Conservation (phyloP, 2,113 vertebrate genomes). For the Triplophysa tibetana region DNA sequence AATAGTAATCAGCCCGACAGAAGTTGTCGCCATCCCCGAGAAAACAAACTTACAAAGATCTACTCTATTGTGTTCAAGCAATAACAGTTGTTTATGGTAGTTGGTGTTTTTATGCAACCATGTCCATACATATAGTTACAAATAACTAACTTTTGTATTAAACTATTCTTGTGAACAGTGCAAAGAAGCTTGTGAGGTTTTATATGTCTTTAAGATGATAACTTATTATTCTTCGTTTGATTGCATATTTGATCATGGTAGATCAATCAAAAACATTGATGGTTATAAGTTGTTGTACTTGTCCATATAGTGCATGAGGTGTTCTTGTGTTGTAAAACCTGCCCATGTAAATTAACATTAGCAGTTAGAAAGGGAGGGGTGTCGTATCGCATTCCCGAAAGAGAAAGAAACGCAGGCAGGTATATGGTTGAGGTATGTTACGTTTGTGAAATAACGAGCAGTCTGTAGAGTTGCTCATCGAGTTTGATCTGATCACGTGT, state of each 20-base stretch:
- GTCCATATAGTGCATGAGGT: not conserved
- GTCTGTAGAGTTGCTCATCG: constrained; percentile 48
- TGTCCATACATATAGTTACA: too few species aligned
- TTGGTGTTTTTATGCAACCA: not conserved
- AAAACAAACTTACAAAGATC: not conserved
- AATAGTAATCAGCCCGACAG: constrained; percentile 35
- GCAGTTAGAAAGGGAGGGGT: not conserved
- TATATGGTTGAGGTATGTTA: constrained; percentile 1
- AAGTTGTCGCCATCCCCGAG: not conserved
- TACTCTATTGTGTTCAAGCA: not conserved
- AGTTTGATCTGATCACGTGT: constrained; percentile 54
- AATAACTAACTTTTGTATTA: not conserved
- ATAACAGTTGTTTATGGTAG: not conserved
- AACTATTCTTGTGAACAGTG: not conserved
- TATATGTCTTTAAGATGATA: not conserved
- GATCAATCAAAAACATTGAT: not conserved
- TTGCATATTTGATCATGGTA: not conserved
- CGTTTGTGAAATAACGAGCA: not conserved
- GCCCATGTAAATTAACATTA: not conserved
- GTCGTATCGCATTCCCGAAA: not conserved
- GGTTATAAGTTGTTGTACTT: not conserved
- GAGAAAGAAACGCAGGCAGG: not conserved
- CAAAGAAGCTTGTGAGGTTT: not conserved
- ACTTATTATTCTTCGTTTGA: not conserved
- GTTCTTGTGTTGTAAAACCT: not conserved